These are phyloP conservation scores for Eupithecia subumbrata DNA, from an alignment of 2,888 invertebrate species.

Conservation along the genomic window DNA sequence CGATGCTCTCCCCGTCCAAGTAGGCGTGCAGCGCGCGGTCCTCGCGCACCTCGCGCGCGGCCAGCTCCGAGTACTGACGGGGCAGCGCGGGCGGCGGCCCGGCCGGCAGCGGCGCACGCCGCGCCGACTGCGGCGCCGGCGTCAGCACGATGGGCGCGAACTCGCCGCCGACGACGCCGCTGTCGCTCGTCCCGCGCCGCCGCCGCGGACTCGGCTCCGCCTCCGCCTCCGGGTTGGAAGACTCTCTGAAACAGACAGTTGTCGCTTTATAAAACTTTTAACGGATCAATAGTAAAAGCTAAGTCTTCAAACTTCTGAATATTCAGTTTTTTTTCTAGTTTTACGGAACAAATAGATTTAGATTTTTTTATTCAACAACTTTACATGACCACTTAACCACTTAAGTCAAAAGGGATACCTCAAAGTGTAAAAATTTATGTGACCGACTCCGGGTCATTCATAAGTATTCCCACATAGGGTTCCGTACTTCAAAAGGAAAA, in stretches of 20 bases:
- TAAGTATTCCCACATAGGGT: too few relatives aligned
- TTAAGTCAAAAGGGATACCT: too few relatives aligned
- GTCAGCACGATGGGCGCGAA: slow-evolving; percentile 52
- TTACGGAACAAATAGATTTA: too few relatives aligned
- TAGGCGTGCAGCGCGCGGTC: slow-evolving; percentile 63
- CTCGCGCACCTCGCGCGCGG: slow-evolving; percentile 63
- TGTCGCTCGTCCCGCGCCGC: slow-evolving; percentile 29
- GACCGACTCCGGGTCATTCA: too few relatives aligned
- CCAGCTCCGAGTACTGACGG: slow-evolving; percentile 71
- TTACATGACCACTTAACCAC: too few relatives aligned
- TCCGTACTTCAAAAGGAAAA: too few relatives aligned
- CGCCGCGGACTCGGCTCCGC: slow-evolving; percentile 10
- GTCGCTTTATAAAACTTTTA: too few relatives aligned
- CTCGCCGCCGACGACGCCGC: slow-evolving; percentile 17
- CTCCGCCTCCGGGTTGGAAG: slow-evolving; percentile 10
- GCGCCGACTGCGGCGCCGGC: slow-evolving; percentile 37
- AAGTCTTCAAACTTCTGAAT: too few relatives aligned
- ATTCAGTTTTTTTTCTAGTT: too few relatives aligned
- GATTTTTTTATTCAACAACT: too few relatives aligned
- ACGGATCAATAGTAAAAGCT: neutral
- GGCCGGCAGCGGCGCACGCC: slow-evolving; percentile 46
- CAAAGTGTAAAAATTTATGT: too few relatives aligned
- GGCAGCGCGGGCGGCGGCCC: slow-evolving; percentile 75
- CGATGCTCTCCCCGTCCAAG: slow-evolving; percentile 67
- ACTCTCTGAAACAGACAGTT: slow-evolving; percentile 37